Conservation (phyloP, 1,140 invertebrate genomes). For the Trichonephila inaurata region DNA sequence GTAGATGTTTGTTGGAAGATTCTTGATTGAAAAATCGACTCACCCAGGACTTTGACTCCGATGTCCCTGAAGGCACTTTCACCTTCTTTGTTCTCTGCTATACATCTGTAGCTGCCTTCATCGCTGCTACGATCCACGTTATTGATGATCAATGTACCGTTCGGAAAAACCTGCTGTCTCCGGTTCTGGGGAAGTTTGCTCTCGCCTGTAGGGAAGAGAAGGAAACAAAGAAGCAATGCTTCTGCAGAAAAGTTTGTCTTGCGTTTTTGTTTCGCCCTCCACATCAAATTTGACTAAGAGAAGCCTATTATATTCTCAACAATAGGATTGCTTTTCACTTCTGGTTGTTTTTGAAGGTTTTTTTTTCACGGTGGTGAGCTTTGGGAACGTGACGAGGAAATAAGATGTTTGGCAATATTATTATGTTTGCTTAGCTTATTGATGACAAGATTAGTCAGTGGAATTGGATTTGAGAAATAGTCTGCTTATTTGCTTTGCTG, state of each 20-base stretch:
- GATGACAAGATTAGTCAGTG: not conserved
- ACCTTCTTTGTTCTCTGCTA: slow-evolving; percentile 93
- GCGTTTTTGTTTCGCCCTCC: not conserved
- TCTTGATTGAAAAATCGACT: slow-evolving; percentile 64
- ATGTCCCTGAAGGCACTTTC: slow-evolving; percentile 92
- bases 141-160: slow-evolving; percentile 96
- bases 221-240: slow-evolving; percentile 36
- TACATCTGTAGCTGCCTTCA: slow-evolving; percentile 96
- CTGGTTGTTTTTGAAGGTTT: not conserved
- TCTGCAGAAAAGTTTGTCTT: slow-evolving; percentile 30
- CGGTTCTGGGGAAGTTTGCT: slow-evolving; percentile 82
- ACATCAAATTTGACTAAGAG: slow-evolving; percentile 71
- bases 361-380: not conserved
- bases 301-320: slow-evolving; percentile 45
- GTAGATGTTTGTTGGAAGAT: not conserved
- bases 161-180: slow-evolving; percentile 84
- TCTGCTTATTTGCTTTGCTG: not conserved
- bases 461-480: not conserved
- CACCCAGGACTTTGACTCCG: slow-evolving; percentile 93
- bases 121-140: slow-evolving; percentile 95
- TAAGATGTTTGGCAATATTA: not conserved
- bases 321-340: not conserved
- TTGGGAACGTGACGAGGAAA: not conserved
- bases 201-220: slow-evolving; percentile 84
- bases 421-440: not conserved